Evolutionary conservation across 2,113 vertebrate genomes (phyloP).

Genomic region (Phyllopteryx taeniolatus): DNA sequence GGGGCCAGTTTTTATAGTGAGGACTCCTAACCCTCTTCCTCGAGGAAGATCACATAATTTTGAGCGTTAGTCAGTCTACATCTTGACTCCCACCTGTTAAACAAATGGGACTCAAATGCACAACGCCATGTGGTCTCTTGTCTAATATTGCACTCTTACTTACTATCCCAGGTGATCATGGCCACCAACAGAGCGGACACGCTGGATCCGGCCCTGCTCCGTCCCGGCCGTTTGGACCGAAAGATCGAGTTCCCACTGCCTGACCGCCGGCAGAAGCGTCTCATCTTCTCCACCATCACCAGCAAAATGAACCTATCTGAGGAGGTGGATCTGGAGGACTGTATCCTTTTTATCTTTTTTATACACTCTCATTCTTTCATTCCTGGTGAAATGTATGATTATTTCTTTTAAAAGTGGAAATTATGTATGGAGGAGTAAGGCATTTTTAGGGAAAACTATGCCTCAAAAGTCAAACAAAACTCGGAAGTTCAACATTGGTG

Average conservation of each 20-base stretch:
- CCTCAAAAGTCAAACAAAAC: no score
- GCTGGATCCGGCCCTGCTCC: constrained; percentile 86
- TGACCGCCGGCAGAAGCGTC: constrained; percentile 88
- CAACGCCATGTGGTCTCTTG: background rate
- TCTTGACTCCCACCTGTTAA: background rate
- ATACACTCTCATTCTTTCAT: no score
- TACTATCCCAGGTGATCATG: constrained; percentile 84
- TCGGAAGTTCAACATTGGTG: no score
- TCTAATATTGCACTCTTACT: background rate
- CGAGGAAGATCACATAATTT: no score
- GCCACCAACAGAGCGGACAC: constrained; percentile 94
- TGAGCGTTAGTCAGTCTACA: no score
- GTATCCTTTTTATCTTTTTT: constrained; percentile 77
- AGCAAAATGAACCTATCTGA: constrained; percentile 96
- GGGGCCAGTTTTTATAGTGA: no score
- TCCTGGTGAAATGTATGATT: background rate
- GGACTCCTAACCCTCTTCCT: no score
- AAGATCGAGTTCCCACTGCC: constrained; percentile 94
- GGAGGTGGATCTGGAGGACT: constrained; percentile 93
- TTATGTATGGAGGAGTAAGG: no score
- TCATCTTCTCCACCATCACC: constrained; percentile 93
- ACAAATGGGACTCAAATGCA: background rate
- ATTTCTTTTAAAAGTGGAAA: no score
- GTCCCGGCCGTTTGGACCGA: constrained; percentile 86
- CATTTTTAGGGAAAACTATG: no score